phyloP scores from a whole-genome alignment of 2,888 invertebrate species.

The Danaus chrysippus region DNA sequence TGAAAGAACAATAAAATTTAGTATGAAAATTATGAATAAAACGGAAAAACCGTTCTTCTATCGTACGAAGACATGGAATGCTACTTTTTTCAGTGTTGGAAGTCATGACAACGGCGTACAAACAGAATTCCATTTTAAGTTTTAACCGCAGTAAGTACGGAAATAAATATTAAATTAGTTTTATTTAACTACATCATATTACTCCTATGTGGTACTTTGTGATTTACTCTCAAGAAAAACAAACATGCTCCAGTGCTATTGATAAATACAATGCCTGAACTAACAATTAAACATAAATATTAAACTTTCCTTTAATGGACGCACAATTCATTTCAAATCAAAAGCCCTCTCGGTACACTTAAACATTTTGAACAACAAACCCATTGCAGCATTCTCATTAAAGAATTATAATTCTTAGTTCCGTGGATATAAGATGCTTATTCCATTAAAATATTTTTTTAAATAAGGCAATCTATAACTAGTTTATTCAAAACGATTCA shows the following conservation, averaged over 20 bases:
- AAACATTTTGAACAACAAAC: constrained; percentile 14
- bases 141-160: background rate
- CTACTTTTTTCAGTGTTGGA: background rate
- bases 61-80: too few relatives aligned
- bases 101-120: background rate
- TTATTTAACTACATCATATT: too few relatives aligned
- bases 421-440: background rate
- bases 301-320: background rate
- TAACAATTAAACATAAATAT: too few relatives aligned
- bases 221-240: too few relatives aligned
- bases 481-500: background rate
- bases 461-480: background rate
- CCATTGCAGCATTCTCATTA: background rate
- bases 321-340: constrained; percentile 6
- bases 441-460: background rate
- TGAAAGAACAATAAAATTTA: too few relatives aligned
- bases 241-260: too few relatives aligned
- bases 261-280: too few relatives aligned
- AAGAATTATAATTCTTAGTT: background rate
- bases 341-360: constrained; percentile 19
- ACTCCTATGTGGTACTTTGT: too few relatives aligned
- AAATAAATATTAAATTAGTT: too few relatives aligned
- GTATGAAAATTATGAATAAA: too few relatives aligned
- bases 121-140: background rate
- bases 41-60: too few relatives aligned